A percentile compares a stretch with the other conserved stretches of the same genome.
Conservation (phyloP, 2,113 vertebrate genomes). For the Chionodraco myersi region DNA sequence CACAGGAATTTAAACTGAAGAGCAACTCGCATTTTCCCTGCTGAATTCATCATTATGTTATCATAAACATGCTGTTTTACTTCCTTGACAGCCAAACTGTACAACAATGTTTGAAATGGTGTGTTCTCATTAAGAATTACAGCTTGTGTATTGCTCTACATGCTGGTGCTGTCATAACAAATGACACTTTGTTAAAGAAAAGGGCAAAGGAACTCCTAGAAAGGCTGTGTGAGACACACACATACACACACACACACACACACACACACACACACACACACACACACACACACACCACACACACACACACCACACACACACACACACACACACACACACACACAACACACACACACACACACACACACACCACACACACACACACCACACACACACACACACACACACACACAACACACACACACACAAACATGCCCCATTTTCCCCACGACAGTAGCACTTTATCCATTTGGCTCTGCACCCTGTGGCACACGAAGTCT, state of each 20-base stretch:
- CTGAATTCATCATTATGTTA: background rate
- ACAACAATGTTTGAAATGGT: conserved; percentile 72
- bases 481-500: conserved; percentile 37
- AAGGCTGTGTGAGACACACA: conserved; percentile 19
- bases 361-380: background rate
- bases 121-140: conserved; percentile 16
- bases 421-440: conserved; percentile 43
- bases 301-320: conserved; percentile 8
- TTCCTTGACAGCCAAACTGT: conserved; percentile 74
- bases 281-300: background rate
- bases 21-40: background rate
- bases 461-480: conserved; percentile 53
- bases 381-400: background rate
- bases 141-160: background rate
- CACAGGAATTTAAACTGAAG: conserved; percentile 11
- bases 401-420: background rate
- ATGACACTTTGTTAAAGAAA: background rate
- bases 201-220: background rate
- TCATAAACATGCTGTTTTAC: conserved; percentile 23
- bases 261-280: conserved; percentile 18
- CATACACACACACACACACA: background rate
- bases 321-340: background rate
- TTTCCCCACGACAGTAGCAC: conserved; percentile 46
- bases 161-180: background rate
- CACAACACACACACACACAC: background rate